Conservation (phyloP, 2,888 invertebrate species). For the Papilio demoleus region DNA sequence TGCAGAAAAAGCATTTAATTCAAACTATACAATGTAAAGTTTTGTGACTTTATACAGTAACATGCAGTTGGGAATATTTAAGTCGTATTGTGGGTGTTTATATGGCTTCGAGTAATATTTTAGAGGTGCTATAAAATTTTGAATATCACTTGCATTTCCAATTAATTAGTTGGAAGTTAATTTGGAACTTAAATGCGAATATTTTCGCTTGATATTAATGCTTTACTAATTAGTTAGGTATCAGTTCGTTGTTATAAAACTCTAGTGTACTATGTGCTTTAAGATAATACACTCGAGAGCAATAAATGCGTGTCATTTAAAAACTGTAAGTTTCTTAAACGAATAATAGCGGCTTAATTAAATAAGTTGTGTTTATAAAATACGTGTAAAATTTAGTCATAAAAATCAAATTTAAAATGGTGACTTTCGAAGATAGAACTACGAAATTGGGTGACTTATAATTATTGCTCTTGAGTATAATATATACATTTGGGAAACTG, state of each 20-base stretch:
- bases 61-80: not conserved
- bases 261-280: not conserved
- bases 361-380: too few relatives aligned
- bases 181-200: conserved; percentile 32
- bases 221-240: not conserved
- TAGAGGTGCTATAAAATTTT: conserved; percentile 8
- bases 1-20: not conserved
- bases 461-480: too few relatives aligned
- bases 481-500: too few relatives aligned
- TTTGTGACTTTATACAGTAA: not conserved
- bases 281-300: too few relatives aligned
- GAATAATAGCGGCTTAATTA: too few relatives aligned
- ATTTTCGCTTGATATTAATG: conserved; percentile 24
- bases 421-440: too few relatives aligned
- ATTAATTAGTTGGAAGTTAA: conserved; percentile 26
- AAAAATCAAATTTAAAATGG: too few relatives aligned
- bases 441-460: too few relatives aligned
- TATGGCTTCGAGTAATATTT: not conserved
- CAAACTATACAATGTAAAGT: not conserved
- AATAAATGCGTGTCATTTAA: too few relatives aligned
- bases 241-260: not conserved
- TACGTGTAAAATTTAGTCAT: too few relatives aligned
- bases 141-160: conserved; percentile 29
- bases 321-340: too few relatives aligned
- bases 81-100: not conserved